These are phyloP conservation scores for Ophthalmotilapia sp. DNA, from an alignment of 2,113 vertebrate genomes.

Conservation along the genomic window DNA sequence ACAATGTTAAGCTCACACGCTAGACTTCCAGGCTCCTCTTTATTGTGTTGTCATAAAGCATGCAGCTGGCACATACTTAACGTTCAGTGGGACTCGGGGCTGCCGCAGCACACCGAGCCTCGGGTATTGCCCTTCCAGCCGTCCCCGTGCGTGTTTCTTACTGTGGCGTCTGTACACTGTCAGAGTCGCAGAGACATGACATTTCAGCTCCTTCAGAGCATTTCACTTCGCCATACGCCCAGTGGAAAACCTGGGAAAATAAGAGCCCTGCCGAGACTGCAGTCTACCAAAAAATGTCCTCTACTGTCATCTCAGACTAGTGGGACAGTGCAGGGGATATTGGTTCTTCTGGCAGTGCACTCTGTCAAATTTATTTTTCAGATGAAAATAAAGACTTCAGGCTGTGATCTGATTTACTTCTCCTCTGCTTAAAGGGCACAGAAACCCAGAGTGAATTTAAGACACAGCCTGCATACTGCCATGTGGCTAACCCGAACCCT, in stretches of 20 bases:
- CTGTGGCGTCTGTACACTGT: constrained; percentile 16
- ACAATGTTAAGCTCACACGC: constrained; percentile 44
- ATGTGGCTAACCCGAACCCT: constrained; percentile 2
- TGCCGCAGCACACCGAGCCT: constrained; percentile 6
- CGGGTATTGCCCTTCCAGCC: constrained; percentile 26
- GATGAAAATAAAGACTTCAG: constrained; percentile 22
- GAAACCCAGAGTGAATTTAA: background rate
- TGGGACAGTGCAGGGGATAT: background rate
- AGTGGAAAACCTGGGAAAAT: constrained; percentile 17
- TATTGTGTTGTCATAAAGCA: constrained; percentile 70
- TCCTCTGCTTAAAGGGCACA: background rate
- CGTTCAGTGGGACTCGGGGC: constrained; percentile 19
- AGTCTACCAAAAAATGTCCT: background rate
- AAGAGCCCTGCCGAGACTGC: background rate
- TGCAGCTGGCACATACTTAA: constrained; percentile 55
- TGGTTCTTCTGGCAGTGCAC: background rate
- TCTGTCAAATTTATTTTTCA: constrained; percentile 16
- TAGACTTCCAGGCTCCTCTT: constrained; percentile 68
- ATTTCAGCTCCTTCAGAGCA: constrained; percentile 5
- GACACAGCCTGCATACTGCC: background rate
- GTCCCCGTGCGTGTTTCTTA: constrained; percentile 9
- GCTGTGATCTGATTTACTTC: constrained; percentile 28
- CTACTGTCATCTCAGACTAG: constrained; percentile 3
- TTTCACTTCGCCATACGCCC: constrained; percentile 1
- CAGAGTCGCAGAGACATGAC: constrained; percentile 32